Percentiles rank a stretch among this genome's conserved stretches.
These are phyloP conservation scores for Gadus chalcogrammus DNA, from an alignment of 2,113 vertebrate species.

Conservation along the genomic window DNA sequence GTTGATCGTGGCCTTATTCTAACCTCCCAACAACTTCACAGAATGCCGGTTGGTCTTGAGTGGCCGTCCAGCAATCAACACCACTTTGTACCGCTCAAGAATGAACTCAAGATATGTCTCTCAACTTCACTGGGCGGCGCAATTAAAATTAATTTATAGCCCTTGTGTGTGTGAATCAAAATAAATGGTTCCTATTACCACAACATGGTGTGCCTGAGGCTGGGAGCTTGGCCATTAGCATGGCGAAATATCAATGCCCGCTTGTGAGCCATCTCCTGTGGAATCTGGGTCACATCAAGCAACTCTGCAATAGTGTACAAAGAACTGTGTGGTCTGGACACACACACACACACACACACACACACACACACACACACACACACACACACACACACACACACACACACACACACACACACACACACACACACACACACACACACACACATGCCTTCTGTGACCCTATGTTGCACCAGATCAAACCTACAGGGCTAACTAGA, in stretches of 20 bases:
- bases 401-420: constrained; percentile 21
- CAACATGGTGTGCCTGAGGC: constrained; percentile 37
- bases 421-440: constrained; percentile 15
- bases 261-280: constrained; percentile 41
- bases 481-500: constrained; percentile 64
- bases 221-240: constrained; percentile 19
- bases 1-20: too few relatives aligned
- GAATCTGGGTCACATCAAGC: constrained; percentile 50
- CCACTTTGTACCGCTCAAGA: background rate
- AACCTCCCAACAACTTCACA: too few relatives aligned
- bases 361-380: constrained; percentile 6
- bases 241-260: constrained; percentile 39
- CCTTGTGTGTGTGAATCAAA: constrained; percentile 5
- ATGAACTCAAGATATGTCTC: background rate
- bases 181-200: constrained; percentile 15
- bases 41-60: too few relatives aligned
- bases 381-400: constrained; percentile 34
- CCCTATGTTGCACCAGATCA: constrained; percentile 55
- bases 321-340: background rate
- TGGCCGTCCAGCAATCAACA: too few relatives aligned
- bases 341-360: constrained; percentile 20
- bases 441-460: constrained; percentile 45
- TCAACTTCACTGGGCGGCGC: background rate
- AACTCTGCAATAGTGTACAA: constrained; percentile 26
- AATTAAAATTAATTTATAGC: constrained; percentile 20